phyloP scores from a whole-genome alignment of 1,140 invertebrate genomes.

The Bombus pyrosoma region DNA sequence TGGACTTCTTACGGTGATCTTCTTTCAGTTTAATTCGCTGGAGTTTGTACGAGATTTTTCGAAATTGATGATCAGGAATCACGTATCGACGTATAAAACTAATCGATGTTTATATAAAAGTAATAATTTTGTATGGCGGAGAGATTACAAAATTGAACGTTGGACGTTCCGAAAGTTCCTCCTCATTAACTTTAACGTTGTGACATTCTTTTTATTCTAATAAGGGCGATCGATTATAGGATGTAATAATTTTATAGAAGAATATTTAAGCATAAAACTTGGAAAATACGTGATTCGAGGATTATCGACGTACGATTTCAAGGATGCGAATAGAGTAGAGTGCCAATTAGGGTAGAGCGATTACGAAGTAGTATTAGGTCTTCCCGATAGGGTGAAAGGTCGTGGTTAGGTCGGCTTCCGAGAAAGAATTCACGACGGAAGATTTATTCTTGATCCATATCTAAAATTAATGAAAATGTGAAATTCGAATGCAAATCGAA shows the following conservation, averaged over 20 bases:
- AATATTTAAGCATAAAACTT: neutral
- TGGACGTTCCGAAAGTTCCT: neutral
- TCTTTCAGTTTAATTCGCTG: neutral
- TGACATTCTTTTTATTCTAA: neutral
- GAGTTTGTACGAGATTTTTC: neutral
- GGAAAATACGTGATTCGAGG: slow-evolving; percentile 7
- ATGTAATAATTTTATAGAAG: neutral
- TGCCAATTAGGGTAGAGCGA: slow-evolving; percentile 64
- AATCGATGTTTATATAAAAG: neutral
- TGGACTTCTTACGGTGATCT: slow-evolving; percentile 15
- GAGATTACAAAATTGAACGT: neutral
- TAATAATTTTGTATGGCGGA: too few species aligned
- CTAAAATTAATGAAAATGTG: too few species aligned
- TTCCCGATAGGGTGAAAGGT: slow-evolving; percentile 32
- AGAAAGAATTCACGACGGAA: neutral
- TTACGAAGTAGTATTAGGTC: slow-evolving; percentile 34
- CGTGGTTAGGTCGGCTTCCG: slow-evolving; percentile 22
- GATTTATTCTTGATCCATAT: neutral
- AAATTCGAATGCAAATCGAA: neutral
- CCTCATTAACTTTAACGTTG: neutral
- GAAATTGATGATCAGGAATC: neutral
- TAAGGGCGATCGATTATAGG: neutral
- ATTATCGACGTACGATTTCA: slow-evolving; percentile 28
- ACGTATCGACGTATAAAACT: neutral
- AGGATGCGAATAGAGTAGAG: slow-evolving; percentile 60